Evolutionary conservation across 2,113 vertebrate genomes (phyloP), one percentile per base, ranked within the genome.

Genomic region (Sylvietta virens): DNA sequence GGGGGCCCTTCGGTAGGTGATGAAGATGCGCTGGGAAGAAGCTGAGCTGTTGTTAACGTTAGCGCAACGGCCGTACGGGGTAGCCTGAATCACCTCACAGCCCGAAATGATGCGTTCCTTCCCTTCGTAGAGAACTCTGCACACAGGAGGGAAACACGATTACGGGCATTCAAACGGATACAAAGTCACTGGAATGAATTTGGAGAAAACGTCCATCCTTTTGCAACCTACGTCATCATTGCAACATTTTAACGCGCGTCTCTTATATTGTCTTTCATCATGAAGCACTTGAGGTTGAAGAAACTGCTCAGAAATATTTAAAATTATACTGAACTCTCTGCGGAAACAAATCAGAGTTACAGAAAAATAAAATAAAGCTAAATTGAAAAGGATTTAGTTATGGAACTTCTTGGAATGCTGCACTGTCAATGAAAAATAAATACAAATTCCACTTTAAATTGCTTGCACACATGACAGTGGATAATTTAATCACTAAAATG

Each of bases 11-110:
- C 99, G 98, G 28, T 98, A 98, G 6, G 99, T 99, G 98, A 99
- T 98, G 95, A 99, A 99, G 97, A 99, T 99, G 91, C 99, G 98
- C 45, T 99, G 99, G 3, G 99, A 99, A 35, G 97, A 98, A 45
- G 98, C 97, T 2, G 99, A 99, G 97, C 99, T 99, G 97, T 99
- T 99, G 98, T 99, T 99, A 83, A 99, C 99, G 24, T 99, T 99
- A 57, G 99, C 99, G 15, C 99, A 99, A 50, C 99, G 99, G 73
- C 99, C 99, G 2, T 99, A 99, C 3, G 99, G 99, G 4, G 99
- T 99, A 86, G 99, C 99, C 77, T 99, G 98, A 79, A 99, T 98
- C 95, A 99, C 98, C 96, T 99, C 99, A 11, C 99, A 99, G 95
- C 99, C 99, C 67, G 98, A 97, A 94, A 99, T 99, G 26, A 99